Base-by-base conservation (phyloP, 1,140 invertebrate species). In the Magallana gigas region DNA sequence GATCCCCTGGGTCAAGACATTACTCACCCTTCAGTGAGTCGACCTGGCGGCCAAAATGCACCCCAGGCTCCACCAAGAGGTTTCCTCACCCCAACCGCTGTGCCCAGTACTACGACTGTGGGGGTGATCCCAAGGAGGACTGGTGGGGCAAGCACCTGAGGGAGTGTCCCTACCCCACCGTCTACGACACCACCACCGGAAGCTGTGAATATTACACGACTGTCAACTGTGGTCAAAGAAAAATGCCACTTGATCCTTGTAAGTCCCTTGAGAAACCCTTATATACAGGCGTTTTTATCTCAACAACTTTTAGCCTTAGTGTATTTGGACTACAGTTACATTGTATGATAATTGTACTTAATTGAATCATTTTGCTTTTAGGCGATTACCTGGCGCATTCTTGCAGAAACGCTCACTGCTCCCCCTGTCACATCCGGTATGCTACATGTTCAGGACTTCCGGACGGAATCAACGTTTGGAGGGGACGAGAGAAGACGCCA, bases 101-200 rank as follows among this genome's bases (percentile, higher is more conserved):
- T 89, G 90, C 90, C 9, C 87, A 88, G 62, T 91, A 82, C 85
- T 91, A 90, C 76, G 87, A 91, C 62, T 91, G 90, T 81, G 71
- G 82, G 1, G 62, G 58, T 1, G 64, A 86, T 23, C 59, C 56
- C 11, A 16, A 60, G 11, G 76, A 82, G 12, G 83, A 88, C 59
- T 83, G 71, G 71, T 90, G 90, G 89, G 85, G 85, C 5, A 29
- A 82, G 29, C 62, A 89, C 48, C 84, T 91, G 3, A 88, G 87
- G 58, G 90, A 91, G 85, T 91, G 90, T 68, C 80, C 83, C 23
- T 85, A 87, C 59, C 84, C 85, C 0, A 59, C 86, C 4, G 80
- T 91, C 0, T 91, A 76, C 64, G 85, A 90, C 64, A 76, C 83
- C 5, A 16, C 29, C 3, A 87, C 60, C 0, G 76, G 85, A 18